Percentiles rank a stretch among this genome's conserved stretches.
Evolutionary conservation across 2,113 vertebrate species (phyloP).

Genomic region (Menidia beryllina): DNA sequence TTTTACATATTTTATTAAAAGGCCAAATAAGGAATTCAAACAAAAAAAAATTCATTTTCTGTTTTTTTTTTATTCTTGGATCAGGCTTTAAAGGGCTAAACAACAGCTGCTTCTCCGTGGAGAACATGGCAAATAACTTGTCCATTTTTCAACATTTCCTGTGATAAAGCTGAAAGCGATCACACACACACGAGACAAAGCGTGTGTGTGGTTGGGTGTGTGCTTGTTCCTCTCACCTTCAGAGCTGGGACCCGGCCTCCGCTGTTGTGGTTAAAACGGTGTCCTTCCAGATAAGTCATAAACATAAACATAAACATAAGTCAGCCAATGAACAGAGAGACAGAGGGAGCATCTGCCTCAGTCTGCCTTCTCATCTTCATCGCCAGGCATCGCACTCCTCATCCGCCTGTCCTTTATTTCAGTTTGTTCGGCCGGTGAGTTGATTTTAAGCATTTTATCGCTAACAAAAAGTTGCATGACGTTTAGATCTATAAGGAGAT

Average conservation of each 20-base stretch:
- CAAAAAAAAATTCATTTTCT: too few relatives aligned
- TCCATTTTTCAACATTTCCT: neutral
- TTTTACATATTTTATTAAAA: too few relatives aligned
- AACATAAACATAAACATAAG: too few relatives aligned
- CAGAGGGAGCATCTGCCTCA: conserved; percentile 6
- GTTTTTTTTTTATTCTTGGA: too few relatives aligned
- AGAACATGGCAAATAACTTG: too few relatives aligned
- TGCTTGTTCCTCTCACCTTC: neutral
- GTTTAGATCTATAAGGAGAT: neutral
- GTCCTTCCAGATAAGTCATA: conserved; percentile 71
- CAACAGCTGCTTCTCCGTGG: too few relatives aligned
- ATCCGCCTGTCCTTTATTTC: conserved; percentile 3
- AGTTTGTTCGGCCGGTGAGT: conserved; percentile 61
- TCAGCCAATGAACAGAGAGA: conserved; percentile 24
- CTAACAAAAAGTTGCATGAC: neutral
- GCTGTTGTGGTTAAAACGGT: conserved; percentile 63
- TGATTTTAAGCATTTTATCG: neutral
- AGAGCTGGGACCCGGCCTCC: neutral
- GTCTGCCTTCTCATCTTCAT: conserved; percentile 1
- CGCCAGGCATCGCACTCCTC: neutral
- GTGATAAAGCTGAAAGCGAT: neutral
- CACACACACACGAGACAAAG: neutral
- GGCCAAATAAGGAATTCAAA: too few relatives aligned
- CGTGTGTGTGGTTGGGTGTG: neutral
- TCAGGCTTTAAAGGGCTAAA: too few relatives aligned